phyloP scores from a whole-genome alignment of 1,140 invertebrate genomes.

The Trachymyrmex septentrionalis region DNA sequence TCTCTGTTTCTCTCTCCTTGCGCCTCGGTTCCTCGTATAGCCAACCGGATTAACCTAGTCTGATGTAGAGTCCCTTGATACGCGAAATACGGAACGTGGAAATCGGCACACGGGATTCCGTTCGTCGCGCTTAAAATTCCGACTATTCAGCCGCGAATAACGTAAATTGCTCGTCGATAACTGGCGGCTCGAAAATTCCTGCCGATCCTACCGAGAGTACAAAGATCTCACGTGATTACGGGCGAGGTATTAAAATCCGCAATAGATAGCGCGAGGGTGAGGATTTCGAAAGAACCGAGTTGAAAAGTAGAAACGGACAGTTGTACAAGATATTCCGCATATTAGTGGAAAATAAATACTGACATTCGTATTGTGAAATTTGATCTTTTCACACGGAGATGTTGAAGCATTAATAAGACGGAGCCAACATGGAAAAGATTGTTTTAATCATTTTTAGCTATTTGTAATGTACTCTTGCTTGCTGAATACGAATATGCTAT shows the following conservation, averaged over 20 bases:
- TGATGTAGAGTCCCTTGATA: conserved; percentile 38
- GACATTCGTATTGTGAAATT: background rate
- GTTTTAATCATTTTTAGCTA: too few relatives aligned
- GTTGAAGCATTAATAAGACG: background rate
- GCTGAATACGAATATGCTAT: too few relatives aligned
- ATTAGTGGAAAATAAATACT: background rate
- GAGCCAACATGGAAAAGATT: too few relatives aligned
- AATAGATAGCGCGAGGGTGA: background rate
- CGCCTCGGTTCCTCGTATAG: conserved; percentile 11
- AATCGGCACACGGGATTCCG: conserved; percentile 39
- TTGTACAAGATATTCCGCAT: background rate
- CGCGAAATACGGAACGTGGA: conserved; percentile 55
- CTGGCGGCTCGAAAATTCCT: conserved; percentile 34
- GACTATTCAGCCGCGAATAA: conserved; percentile 36
- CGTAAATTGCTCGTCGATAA: background rate
- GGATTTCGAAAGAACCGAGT: background rate
- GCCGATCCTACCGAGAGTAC: background rate
- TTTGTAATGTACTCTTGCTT: too few relatives aligned
- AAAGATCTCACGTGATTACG: conserved; percentile 13
- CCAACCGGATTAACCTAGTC: conserved; percentile 59
- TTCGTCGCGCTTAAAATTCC: conserved; percentile 49
- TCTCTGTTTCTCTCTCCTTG: background rate
- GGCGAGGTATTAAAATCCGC: conserved; percentile 14
- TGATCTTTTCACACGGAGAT: background rate
- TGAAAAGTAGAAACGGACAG: background rate